Percentiles rank a stretch among this genome's conserved stretches.
Evolutionary conservation across 2,888 invertebrate species (phyloP).

Genomic region (Rhagonycha lutea): DNA sequence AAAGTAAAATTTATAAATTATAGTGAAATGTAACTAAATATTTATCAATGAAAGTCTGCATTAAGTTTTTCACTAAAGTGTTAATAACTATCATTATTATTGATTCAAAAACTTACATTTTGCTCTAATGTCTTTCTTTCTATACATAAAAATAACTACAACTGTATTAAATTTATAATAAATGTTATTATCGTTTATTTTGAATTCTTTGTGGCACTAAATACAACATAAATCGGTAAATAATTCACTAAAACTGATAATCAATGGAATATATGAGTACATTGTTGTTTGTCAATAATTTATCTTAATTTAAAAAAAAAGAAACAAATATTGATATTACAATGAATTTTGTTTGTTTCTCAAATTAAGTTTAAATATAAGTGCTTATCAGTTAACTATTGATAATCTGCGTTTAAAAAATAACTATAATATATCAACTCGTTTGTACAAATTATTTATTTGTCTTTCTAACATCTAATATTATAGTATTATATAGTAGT

Average conservation of each 20-base stretch:
- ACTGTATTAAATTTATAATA: background rate
- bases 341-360: background rate
- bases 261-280: background rate
- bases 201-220: background rate
- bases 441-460: background rate
- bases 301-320: background rate
- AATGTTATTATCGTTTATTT: background rate
- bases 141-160: background rate
- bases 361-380: background rate
- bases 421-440: background rate
- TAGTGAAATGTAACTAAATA: no score
- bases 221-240: background rate
- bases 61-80: no score
- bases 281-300: background rate
- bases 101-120: background rate
- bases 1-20: no score
- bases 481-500: no score
- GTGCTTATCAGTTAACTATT: background rate
- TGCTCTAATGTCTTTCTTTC: background rate
- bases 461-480: background rate
- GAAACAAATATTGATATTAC: background rate
- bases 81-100: no score
- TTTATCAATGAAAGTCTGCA: background rate
- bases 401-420: background rate
- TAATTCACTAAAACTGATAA: background rate